phyloP scores from a whole-genome alignment of 2,113 vertebrate species.

The Hystrix cristata region DNA sequence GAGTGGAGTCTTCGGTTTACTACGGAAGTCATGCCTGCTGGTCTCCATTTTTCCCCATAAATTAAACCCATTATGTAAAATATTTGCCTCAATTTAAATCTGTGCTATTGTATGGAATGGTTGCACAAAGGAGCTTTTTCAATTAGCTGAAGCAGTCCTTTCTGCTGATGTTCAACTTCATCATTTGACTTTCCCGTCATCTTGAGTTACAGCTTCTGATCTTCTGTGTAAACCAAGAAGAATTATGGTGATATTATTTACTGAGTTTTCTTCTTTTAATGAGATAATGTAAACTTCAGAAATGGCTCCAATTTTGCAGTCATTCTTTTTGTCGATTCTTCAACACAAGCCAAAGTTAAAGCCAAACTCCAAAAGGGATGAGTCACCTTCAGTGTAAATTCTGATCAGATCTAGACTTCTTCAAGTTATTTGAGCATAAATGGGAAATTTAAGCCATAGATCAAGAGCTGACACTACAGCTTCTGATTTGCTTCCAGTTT shows the following conservation, averaged over 20 bases:
- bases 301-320: neutral
- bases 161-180: neutral
- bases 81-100: neutral
- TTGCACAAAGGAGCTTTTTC: neutral
- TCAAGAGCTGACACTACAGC: neutral
- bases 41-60: neutral
- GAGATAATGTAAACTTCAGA: constrained; percentile 6
- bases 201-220: neutral
- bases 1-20: neutral
- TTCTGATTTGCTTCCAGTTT: neutral
- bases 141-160: neutral
- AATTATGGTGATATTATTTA: neutral
- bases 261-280: neutral
- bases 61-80: constrained; percentile 14
- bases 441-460: neutral
- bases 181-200: neutral
- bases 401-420: neutral
- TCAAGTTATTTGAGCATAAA: neutral
- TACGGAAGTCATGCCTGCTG: neutral
- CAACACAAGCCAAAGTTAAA: neutral
- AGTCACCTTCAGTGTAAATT: neutral
- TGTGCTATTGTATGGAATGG: neutral
- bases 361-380: neutral
- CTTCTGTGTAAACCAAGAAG: neutral
- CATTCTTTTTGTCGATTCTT: neutral